phyloP scores from a whole-genome alignment of 2,113 vertebrate genomes.

The Syngnathus scovelli region DNA sequence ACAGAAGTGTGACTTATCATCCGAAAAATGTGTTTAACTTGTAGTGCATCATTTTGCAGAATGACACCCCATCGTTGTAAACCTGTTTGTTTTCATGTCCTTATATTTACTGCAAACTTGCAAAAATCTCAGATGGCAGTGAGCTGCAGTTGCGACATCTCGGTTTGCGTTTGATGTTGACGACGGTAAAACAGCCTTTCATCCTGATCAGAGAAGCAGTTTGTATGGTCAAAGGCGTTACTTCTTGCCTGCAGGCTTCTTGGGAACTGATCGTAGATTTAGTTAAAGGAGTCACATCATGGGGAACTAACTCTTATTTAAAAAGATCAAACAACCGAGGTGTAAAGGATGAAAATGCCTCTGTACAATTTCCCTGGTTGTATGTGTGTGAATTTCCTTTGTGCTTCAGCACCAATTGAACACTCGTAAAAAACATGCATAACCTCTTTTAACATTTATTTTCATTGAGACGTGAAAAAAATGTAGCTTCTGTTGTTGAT shows the following conservation, averaged over 20 bases:
- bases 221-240: slow-evolving; percentile 31
- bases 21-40: background rate
- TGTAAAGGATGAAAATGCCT: background rate
- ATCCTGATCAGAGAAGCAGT: slow-evolving; percentile 45
- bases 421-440: too few species aligned
- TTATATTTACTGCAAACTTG: slow-evolving; percentile 9
- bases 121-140: slow-evolving; percentile 6
- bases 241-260: slow-evolving; percentile 9
- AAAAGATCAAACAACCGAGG: background rate
- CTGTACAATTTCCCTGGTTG: background rate
- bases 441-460: too few species aligned
- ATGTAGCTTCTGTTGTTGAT: too few species aligned
- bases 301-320: background rate
- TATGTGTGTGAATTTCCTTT: background rate
- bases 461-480: too few species aligned
- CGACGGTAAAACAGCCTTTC: slow-evolving; percentile 28
- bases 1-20: too few species aligned
- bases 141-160: background rate
- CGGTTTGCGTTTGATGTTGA: slow-evolving; percentile 26
- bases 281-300: slow-evolving; percentile 9
- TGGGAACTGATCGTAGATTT: slow-evolving; percentile 17
- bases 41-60: background rate
- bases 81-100: slow-evolving; percentile 25
- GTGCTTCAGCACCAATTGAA: too few species aligned
- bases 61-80: slow-evolving; percentile 4